Conservation (phyloP, 2,113 vertebrate species). For the Osmerus mordax region DNA sequence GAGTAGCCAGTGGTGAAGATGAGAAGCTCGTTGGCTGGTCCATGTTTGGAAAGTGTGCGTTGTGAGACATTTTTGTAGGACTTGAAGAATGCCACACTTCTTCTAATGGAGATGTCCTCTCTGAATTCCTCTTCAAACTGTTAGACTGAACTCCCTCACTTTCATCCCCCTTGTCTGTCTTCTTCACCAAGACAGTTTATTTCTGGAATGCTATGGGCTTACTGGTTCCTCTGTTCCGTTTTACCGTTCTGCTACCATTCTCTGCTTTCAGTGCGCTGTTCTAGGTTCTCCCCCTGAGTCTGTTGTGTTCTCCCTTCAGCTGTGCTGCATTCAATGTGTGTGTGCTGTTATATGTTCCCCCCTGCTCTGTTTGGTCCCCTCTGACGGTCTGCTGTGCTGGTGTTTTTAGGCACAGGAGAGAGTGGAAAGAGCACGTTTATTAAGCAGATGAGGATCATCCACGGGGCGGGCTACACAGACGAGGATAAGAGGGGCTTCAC, state of each 20-base stretch:
- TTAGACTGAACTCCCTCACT: neutral
- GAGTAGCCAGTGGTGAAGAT: neutral
- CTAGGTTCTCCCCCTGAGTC: too few relatives aligned
- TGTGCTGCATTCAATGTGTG: neutral
- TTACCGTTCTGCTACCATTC: neutral
- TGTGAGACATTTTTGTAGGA: neutral
- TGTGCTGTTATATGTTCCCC: neutral
- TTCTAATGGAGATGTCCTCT: neutral
- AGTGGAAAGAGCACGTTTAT: slow-evolving; percentile 93
- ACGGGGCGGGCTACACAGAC: slow-evolving; percentile 83
- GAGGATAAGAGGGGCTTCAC: slow-evolving; percentile 83
- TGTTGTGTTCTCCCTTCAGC: neutral
- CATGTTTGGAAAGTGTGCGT: neutral
- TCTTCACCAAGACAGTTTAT: neutral
- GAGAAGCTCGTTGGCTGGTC: neutral
- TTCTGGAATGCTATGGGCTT: neutral
- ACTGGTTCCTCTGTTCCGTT: neutral
- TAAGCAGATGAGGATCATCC: slow-evolving; percentile 93
- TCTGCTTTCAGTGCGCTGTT: neutral
- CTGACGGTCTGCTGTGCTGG: neutral
- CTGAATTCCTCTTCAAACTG: slow-evolving; percentile 4
- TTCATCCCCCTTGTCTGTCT: neutral
- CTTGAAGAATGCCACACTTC: neutral
- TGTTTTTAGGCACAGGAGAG: slow-evolving; percentile 80
- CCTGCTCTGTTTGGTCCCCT: neutral